Percentiles rank a stretch among this genome's conserved stretches.
phyloP scores from a whole-genome alignment of 2,113 vertebrate species.

The Dasypus novemcinctus region DNA sequence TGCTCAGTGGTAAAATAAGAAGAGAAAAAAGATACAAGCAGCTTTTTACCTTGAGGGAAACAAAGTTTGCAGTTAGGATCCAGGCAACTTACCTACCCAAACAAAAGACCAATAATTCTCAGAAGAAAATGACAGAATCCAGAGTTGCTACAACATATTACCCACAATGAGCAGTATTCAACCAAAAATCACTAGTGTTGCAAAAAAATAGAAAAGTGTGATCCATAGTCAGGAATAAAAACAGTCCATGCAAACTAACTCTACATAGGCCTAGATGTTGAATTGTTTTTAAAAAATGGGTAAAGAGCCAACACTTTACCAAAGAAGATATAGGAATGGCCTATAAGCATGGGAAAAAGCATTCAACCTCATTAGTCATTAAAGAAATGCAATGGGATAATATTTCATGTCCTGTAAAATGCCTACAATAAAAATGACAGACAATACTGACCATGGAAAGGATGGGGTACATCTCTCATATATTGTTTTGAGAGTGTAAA shows the following conservation, averaged over 20 bases:
- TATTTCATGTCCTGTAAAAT: no score
- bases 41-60: background rate
- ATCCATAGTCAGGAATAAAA: background rate
- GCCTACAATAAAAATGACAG: background rate
- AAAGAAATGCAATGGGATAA: no score
- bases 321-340: no score
- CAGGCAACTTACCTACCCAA: background rate
- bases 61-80: background rate
- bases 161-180: background rate
- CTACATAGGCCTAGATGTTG: background rate
- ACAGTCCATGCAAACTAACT: background rate
- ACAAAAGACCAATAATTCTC: background rate
- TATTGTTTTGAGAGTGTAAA: background rate
- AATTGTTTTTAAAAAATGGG: background rate
- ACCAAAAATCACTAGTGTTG: background rate
- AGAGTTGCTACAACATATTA: background rate
- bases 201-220: background rate
- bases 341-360: no score
- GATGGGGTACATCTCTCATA: background rate
- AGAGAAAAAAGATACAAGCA: background rate
- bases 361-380: no score
- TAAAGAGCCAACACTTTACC: background rate
- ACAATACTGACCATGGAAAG: background rate
- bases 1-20: background rate
- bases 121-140: background rate